Conservation (phyloP, 2,113 vertebrate genomes). For the Sebastes fasciatus region DNA sequence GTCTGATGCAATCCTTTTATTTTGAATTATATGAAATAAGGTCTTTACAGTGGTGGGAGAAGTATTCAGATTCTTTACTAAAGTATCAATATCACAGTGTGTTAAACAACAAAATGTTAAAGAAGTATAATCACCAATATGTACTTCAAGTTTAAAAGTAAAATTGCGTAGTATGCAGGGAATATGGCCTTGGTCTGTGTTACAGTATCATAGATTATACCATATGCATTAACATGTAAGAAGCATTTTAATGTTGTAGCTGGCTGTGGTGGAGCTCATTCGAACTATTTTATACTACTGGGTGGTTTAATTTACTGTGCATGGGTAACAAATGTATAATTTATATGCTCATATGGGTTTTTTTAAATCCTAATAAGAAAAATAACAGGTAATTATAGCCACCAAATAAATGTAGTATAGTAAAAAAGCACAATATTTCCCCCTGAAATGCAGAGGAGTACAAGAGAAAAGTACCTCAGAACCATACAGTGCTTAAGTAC, state of each 20-base stretch:
- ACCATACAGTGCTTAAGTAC: neutral
- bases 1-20: neutral
- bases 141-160: neutral
- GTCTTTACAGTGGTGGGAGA: too few species aligned
- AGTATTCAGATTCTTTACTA: neutral
- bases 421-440: neutral
- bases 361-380: neutral
- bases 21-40: neutral
- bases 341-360: neutral
- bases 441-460: neutral
- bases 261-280: neutral
- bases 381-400: neutral
- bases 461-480: neutral
- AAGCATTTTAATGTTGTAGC: too few species aligned
- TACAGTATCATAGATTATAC: too few species aligned
- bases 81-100: neutral
- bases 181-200: neutral
- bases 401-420: neutral
- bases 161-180: neutral
- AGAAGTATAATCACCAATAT: neutral
- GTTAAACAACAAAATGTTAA: neutral
- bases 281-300: neutral
- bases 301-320: neutral
- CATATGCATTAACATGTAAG: too few species aligned
- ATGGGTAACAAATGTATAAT: too few species aligned